phyloP scores from a whole-genome alignment of 2,113 vertebrate genomes.

The Chlamydotis undulata region DNA sequence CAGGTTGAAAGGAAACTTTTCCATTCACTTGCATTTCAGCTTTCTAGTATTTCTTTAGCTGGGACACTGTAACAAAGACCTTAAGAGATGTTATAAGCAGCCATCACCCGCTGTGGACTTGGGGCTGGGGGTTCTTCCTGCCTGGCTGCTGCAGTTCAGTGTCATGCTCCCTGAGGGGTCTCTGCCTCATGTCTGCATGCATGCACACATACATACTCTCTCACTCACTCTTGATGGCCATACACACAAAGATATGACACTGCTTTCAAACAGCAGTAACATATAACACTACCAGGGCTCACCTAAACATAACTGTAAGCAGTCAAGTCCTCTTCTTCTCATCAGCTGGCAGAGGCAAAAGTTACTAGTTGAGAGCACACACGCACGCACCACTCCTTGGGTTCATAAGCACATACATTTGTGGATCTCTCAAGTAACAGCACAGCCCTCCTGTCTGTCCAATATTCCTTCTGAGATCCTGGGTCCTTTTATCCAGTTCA shows the following conservation, averaged over 20 bases:
- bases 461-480: not conserved
- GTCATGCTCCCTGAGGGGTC: too few species aligned
- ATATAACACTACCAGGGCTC: too few species aligned
- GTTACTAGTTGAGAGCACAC: not conserved
- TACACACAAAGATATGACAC: not conserved
- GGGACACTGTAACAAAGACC: not conserved
- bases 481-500: not conserved
- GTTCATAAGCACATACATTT: not conserved
- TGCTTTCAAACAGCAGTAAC: not conserved
- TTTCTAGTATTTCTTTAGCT: not conserved
- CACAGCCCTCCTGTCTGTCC: not conserved
- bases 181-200: not conserved
- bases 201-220: too few species aligned
- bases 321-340: not conserved
- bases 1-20: not conserved
- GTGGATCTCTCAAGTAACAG: not conserved
- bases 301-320: not conserved
- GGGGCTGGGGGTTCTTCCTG: not conserved
- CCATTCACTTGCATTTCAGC: not conserved
- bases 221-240: not conserved
- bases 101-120: not conserved
- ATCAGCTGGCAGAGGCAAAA: not conserved
- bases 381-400: not conserved
- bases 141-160: not conserved
- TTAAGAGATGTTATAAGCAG: not conserved